Conservation (phyloP, 2,797 vertebrate genomes). For the Pseudochirops cupreus region DNA sequence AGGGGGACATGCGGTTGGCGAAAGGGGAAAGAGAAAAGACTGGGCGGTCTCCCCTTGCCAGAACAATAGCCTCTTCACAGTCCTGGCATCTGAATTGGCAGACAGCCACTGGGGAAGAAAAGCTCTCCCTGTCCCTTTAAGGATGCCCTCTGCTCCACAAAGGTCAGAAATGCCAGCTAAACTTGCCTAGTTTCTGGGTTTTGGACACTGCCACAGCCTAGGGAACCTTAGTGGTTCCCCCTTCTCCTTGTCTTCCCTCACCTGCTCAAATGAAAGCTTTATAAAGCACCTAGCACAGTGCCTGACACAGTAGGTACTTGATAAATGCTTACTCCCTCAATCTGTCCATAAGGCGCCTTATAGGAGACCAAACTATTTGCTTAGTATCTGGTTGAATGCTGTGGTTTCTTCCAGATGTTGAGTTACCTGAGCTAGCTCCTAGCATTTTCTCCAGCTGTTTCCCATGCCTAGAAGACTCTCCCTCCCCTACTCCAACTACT, state of each 20-base stretch:
- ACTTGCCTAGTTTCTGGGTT: constrained; percentile 67
- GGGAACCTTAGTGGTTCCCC: not conserved
- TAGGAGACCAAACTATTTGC: not conserved
- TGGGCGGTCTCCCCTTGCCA: constrained; percentile 69
- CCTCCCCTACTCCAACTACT: not conserved
- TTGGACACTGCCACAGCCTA: constrained; percentile 17
- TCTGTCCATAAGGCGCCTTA: not conserved
- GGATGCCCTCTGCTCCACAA: constrained; percentile 79
- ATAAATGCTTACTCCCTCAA: constrained; percentile 6
- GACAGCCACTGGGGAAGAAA: constrained; percentile 77
- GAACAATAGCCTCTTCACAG: constrained; percentile 84
- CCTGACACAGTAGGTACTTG: not conserved
- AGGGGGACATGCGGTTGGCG: constrained; percentile 22
- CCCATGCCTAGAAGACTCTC: not conserved
- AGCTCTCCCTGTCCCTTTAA: constrained; percentile 81
- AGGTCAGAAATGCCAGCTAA: constrained; percentile 76
- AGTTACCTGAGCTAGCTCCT: not conserved
- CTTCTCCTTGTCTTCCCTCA: not conserved
- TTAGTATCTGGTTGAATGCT: not conserved
- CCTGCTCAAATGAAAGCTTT: not conserved
- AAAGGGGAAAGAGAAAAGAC: constrained; percentile 70
- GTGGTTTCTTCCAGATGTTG: too few relatives aligned
- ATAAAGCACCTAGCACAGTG: not conserved
- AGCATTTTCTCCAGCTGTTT: not conserved
- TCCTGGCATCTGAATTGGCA: constrained; percentile 81